phyloP scores from a whole-genome alignment of 2,888 invertebrate species.

The Sphaerophoria taeniata region DNA sequence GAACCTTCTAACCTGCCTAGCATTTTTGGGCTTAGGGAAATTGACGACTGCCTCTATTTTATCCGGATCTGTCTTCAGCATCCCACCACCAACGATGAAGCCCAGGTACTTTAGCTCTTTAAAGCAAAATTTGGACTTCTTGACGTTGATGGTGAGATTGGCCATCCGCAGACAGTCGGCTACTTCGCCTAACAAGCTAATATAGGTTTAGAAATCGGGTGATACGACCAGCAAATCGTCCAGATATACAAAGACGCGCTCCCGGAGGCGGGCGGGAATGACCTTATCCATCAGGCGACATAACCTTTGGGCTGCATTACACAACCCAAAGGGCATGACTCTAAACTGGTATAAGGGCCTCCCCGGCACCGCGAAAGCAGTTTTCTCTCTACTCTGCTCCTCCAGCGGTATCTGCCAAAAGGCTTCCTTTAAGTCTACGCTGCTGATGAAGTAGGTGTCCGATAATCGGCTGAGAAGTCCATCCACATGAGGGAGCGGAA shows the following conservation, averaged over 20 bases:
- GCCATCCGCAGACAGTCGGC: slow-evolving; percentile 45
- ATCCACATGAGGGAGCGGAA: slow-evolving; percentile 17
- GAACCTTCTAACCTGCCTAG: slow-evolving; percentile 46
- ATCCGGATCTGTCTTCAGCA: too few relatives aligned
- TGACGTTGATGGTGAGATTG: background rate
- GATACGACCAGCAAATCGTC: slow-evolving; percentile 11
- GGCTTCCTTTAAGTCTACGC: background rate
- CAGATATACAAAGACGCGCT: slow-evolving; percentile 34
- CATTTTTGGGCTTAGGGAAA: slow-evolving; percentile 4
- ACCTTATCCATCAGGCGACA: background rate
- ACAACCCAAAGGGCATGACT: too few relatives aligned
- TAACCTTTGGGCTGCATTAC: too few relatives aligned
- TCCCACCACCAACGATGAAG: too few relatives aligned
- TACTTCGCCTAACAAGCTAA: slow-evolving; percentile 35
- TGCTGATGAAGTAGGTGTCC: background rate
- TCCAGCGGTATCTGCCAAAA: background rate
- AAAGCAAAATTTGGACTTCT: too few relatives aligned
- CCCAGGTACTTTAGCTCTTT: too few relatives aligned
- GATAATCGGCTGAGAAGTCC: background rate
- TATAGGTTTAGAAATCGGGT: background rate
- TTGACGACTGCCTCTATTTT: too few relatives aligned
- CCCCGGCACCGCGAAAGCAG: background rate
- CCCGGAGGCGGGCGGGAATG: slow-evolving; percentile 51
- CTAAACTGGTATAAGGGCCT: too few relatives aligned
- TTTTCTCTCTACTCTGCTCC: slow-evolving; percentile 29